These are phyloP conservation scores for Limosa lapponica DNA, from an alignment of 2,797 vertebrate genomes.

Conservation along the genomic window DNA sequence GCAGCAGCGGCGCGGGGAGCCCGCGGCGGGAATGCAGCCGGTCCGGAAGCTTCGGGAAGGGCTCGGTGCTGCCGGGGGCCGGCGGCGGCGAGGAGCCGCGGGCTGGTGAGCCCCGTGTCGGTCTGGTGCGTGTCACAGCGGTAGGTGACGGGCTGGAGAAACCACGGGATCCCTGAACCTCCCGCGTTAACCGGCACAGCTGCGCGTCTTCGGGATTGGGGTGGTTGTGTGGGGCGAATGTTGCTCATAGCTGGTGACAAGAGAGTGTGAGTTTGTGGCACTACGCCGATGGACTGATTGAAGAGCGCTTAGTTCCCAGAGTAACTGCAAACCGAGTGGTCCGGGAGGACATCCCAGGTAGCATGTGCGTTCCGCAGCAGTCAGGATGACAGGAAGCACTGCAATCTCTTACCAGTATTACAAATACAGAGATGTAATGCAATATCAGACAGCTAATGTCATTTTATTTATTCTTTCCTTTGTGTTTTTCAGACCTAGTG, in stretches of 20 bases:
- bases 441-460: fast-evolving
- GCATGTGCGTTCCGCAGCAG: fast-evolving
- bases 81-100: not conserved
- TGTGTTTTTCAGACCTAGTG: not conserved
- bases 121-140: fast-evolving
- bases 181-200: fast-evolving
- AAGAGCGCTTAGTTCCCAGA: fast-evolving
- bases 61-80: too few relatives aligned
- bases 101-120: not conserved
- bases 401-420: fast-evolving
- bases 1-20: not conserved
- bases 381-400: too few relatives aligned
- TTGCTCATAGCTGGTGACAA: fast-evolving
- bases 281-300: fast-evolving
- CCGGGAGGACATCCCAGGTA: not conserved
- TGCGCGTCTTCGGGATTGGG: fast-evolving
- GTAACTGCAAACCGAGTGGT: fast-evolving
- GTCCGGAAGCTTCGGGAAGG: not conserved
- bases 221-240: fast-evolving
- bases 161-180: fast-evolving
- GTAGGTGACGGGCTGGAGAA: not conserved
- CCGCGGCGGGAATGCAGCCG: not conserved
- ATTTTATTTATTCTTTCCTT: too few relatives aligned
- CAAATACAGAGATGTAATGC: not conserved
- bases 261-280: fast-evolving